These are phyloP conservation scores for Aldrovandia affinis DNA, from an alignment of 2,797 vertebrate species.

Conservation along the genomic window DNA sequence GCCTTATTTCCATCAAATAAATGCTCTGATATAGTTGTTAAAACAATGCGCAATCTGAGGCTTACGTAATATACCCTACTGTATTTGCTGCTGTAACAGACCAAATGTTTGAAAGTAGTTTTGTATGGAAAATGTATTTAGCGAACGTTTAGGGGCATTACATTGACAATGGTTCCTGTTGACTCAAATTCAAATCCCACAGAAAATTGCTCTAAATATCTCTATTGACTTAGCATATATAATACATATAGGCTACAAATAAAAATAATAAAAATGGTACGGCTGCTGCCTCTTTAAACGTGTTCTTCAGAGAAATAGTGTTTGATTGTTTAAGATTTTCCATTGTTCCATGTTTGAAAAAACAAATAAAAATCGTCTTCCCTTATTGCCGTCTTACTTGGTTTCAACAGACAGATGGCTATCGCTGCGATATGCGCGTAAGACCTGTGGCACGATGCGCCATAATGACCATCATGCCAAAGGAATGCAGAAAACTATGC, in stretches of 20 bases:
- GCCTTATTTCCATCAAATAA: background rate
- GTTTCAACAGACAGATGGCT: constrained; percentile 24
- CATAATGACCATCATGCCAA: constrained; percentile 69
- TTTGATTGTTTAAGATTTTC: constrained; percentile 25
- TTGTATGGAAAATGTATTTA: background rate
- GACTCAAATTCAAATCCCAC: background rate
- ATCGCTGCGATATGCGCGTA: background rate
- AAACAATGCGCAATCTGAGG: background rate
- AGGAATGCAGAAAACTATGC: constrained; percentile 82
- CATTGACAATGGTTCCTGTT: background rate
- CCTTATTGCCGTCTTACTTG: background rate
- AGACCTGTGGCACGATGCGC: constrained; percentile 44
- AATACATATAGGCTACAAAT: background rate
- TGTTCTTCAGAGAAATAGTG: constrained; percentile 21
- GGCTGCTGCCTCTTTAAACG: background rate
- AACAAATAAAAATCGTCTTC: background rate
- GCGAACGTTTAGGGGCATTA: background rate
- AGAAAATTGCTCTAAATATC: background rate
- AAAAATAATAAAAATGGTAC: background rate
- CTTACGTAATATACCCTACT: background rate
- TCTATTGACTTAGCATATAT: background rate
- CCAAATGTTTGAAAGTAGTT: background rate
- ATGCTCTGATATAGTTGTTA: background rate
- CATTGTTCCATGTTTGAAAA: constrained; percentile 20
- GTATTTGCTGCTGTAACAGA: background rate